phyloP scores from a whole-genome alignment of 2,797 vertebrate genomes.

The Eupleurogrammus muticus region DNA sequence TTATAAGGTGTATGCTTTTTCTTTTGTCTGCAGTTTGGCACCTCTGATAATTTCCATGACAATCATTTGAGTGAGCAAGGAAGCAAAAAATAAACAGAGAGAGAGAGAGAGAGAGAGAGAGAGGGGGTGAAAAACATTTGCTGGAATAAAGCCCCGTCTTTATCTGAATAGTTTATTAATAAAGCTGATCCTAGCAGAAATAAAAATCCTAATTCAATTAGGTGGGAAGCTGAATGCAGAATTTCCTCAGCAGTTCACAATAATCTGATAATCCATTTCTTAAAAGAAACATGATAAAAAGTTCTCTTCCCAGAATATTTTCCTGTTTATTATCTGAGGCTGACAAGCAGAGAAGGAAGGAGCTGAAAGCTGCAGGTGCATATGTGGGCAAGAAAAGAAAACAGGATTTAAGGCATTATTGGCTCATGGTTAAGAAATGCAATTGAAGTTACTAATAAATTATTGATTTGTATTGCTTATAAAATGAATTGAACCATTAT shows the following conservation, averaged over 20 bases:
- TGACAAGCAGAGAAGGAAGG: slow-evolving; percentile 56
- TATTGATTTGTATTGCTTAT: slow-evolving; percentile 41
- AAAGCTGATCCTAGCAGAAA: slow-evolving; percentile 78
- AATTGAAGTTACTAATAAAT: slow-evolving; percentile 67
- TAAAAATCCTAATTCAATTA: slow-evolving; percentile 82
- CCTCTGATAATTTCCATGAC: slow-evolving; percentile 84
- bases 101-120: slow-evolving; percentile 51
- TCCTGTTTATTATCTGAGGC: slow-evolving; percentile 63
- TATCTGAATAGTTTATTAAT: slow-evolving; percentile 85
- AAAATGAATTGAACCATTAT: slow-evolving; percentile 42
- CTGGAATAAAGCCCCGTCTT: slow-evolving; percentile 78
- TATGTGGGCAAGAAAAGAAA: slow-evolving; percentile 68
- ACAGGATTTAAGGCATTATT: slow-evolving; percentile 71
- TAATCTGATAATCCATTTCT: slow-evolving; percentile 82
- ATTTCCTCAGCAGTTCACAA: slow-evolving; percentile 80
- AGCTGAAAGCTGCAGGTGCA: slow-evolving; percentile 45
- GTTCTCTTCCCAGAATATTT: slow-evolving; percentile 55
- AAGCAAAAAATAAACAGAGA: slow-evolving; percentile 52
- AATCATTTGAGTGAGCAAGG: slow-evolving; percentile 74
- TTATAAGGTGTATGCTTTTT: slow-evolving; percentile 80
- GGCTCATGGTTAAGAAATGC: slow-evolving; percentile 68
- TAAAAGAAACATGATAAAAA: slow-evolving; percentile 64
- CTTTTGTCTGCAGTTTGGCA: slow-evolving; percentile 81
- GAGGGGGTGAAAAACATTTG: slow-evolving; percentile 78
- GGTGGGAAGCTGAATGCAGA: slow-evolving; percentile 73